Conservation (phyloP, 1,140 invertebrate species). For the Trachymyrmex septentrionalis region DNA sequence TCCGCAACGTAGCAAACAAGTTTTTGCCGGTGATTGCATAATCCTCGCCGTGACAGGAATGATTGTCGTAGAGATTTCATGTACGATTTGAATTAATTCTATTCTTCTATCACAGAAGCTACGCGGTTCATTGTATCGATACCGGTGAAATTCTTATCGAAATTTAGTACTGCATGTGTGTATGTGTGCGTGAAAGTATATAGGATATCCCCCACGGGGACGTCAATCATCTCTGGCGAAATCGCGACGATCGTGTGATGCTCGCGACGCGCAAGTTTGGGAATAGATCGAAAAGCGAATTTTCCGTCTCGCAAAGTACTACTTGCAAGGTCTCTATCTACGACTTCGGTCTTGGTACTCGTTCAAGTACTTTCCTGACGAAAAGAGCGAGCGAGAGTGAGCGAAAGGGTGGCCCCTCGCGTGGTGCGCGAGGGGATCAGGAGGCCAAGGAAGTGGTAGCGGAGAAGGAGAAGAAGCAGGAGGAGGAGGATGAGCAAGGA, state of each 20-base stretch:
- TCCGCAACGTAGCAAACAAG: constrained; percentile 54
- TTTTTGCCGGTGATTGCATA: constrained; percentile 56
- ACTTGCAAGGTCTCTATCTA: constrained; percentile 57
- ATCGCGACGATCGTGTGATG: not conserved
- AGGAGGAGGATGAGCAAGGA: constrained; percentile 65
- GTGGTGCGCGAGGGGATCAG: constrained; percentile 57
- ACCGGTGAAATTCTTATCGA: not conserved
- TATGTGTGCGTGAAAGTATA: not conserved
- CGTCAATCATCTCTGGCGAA: not conserved
- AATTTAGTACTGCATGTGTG: constrained; percentile 52
- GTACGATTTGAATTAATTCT: constrained; percentile 8
- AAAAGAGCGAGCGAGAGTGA: constrained; percentile 75
- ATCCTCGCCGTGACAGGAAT: constrained; percentile 32
- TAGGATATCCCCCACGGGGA: not conserved
- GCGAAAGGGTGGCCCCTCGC: constrained; percentile 71
- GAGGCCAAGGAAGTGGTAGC: constrained; percentile 66
- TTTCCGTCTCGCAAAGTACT: constrained; percentile 42
- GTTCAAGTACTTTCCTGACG: constrained; percentile 63
- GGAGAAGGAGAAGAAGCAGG: constrained; percentile 44
- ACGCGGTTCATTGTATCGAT: not conserved
- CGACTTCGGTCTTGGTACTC: constrained; percentile 45
- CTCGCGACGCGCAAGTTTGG: not conserved
- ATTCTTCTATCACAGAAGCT: not conserved
- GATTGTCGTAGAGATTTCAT: constrained; percentile 4
- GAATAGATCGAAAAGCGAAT: constrained; percentile 42